Conservation (phyloP, 2,113 vertebrate genomes). For the Calidris pugnax region DNA sequence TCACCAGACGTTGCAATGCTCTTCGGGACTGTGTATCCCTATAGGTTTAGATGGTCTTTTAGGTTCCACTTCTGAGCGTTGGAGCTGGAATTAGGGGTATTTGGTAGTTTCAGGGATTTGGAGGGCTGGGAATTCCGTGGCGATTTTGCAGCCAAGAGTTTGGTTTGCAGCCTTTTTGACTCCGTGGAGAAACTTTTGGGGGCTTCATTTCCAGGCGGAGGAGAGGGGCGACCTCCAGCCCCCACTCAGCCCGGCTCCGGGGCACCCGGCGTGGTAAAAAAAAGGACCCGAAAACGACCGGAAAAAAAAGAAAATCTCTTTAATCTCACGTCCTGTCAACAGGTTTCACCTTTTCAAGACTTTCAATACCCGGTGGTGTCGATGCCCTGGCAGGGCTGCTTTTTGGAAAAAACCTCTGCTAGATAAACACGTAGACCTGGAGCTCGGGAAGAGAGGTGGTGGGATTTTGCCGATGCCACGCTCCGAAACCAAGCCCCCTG, state of each 20-base stretch:
- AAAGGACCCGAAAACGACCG: not conserved
- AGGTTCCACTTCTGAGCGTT: not conserved
- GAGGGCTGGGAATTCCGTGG: not conserved
- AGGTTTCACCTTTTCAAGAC: conserved; percentile 20
- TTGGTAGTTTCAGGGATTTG: not conserved
- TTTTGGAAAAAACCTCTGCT: not conserved
- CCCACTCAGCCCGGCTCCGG: not conserved
- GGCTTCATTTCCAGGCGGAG: not conserved
- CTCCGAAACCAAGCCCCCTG: not conserved
- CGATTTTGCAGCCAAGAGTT: not conserved
- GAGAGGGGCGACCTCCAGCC: not conserved
- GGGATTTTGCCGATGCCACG: not conserved
- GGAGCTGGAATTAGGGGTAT: not conserved
- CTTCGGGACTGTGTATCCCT: not conserved
- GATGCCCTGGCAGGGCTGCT: not conserved
- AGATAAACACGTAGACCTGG: not conserved
- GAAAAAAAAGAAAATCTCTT: not conserved
- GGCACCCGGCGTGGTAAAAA: not conserved
- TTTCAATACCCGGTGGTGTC: not conserved
- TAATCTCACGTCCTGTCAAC: conserved; percentile 5
- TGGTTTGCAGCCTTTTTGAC: not conserved
- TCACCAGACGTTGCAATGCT: not conserved
- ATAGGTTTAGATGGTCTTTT: not conserved
- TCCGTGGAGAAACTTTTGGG: conserved; percentile 36
- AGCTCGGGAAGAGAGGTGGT: not conserved